These are phyloP conservation scores for Hetaerina americana DNA, from an alignment of 1,140 invertebrate genomes.

Conservation along the genomic window DNA sequence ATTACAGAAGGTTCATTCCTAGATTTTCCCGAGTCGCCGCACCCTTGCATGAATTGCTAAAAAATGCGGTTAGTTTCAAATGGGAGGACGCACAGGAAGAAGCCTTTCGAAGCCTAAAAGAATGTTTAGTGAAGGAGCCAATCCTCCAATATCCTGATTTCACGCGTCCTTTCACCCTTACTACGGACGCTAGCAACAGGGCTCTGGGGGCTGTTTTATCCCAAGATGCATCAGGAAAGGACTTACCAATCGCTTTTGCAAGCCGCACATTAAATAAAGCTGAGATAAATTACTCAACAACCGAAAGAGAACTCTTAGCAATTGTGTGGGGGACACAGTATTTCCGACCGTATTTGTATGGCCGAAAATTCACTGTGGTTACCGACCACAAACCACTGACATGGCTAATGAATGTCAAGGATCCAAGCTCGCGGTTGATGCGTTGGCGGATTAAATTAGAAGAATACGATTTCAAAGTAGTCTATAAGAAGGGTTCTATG, in stretches of 20 bases:
- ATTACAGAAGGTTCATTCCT: slow-evolving; percentile 30
- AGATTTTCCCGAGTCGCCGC: slow-evolving; percentile 23
- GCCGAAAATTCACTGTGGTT: slow-evolving; percentile 30
- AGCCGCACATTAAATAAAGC: slow-evolving; percentile 21
- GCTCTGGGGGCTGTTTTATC: slow-evolving; percentile 30
- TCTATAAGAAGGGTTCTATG: too few species aligned
- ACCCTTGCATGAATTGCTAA: slow-evolving; percentile 25
- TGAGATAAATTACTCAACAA: slow-evolving; percentile 25
- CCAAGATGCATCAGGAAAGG: slow-evolving; percentile 20
- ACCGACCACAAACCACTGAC: slow-evolving; percentile 37
- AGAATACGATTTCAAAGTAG: too few species aligned
- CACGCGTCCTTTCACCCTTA: slow-evolving; percentile 33
- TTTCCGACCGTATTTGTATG: slow-evolving; percentile 32
- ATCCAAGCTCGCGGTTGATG: slow-evolving; percentile 30
- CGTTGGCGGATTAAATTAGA: too few species aligned
- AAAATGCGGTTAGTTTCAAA: slow-evolving; percentile 22
- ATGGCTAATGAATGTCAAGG: slow-evolving; percentile 34
- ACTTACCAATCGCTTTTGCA: slow-evolving; percentile 6
- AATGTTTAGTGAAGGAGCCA: slow-evolving; percentile 18
- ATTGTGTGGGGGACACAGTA: slow-evolving; percentile 32
- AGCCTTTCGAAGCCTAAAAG: slow-evolving; percentile 21
- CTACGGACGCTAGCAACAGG: slow-evolving; percentile 37
- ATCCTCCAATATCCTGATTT: slow-evolving; percentile 21
- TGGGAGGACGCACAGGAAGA: slow-evolving; percentile 19
- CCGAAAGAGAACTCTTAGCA: slow-evolving; percentile 35